Base-by-base conservation (phyloP, 2,888 invertebrate species). In the Pterobdella sp. region DNA sequence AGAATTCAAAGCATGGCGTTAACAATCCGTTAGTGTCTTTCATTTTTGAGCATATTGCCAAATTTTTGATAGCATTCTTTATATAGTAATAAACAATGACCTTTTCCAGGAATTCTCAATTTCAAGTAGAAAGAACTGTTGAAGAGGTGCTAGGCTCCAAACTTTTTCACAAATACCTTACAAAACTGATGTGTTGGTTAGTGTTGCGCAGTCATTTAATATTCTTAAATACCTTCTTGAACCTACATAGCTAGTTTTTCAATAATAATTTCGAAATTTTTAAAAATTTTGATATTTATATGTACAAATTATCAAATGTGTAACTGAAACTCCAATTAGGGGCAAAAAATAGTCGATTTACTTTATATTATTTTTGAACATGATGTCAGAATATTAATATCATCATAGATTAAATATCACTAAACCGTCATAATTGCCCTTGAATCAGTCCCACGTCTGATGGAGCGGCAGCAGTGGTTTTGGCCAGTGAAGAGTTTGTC, bases 1-100 rank as follows among this genome's bases (percentile, higher is more conserved):
- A 98, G 84, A 98, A 98, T 84, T 97, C 98, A 83, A 89, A 92
- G 78, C 96, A 98, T 85, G 97, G 96, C 3, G 88, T 89, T 0
- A 94, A 96, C 82, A 98, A 98, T 86, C 96, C 96, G 84, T 91
- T 85, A 87, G 88, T 86, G 10, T n/a, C 4, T 7, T 63, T 63
- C 7, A 32, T 52, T 22, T 42, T 14, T 42, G 10, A 42, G 7
- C 49, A 42, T 42, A 42, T 22, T 42, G 49, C 49, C 22, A 42
- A 22, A 42, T 22, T 42, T 14, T 42, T 22, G 22, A 14, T 22
- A 42, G 10, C 49, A 42, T 42, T 42, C 49, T 22, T 42, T 7
- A 7, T 42, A 42, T 7, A 42, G 10, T 42, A 42, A 14, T n/a
- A n/a, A n/a, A n/a, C n/a, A n/a, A n/a, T n/a, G n/a, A n/a, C n/a